phyloP scores from a whole-genome alignment of 2,888 invertebrate species.

The Heliconius aoede region DNA sequence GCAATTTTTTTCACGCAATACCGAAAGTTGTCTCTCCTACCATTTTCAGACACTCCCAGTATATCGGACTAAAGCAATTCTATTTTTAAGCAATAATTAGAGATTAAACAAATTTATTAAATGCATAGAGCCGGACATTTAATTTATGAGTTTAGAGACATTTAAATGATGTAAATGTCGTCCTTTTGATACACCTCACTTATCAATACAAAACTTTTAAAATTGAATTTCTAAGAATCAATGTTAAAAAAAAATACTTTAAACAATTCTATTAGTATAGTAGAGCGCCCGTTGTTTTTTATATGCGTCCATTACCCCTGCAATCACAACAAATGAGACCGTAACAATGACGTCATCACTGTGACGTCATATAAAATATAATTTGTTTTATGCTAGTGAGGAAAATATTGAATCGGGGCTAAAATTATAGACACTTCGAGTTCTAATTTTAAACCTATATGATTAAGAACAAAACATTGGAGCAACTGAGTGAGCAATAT shows the following conservation, averaged over 20 bases:
- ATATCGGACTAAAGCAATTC: too few relatives aligned
- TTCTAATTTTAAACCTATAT: slow-evolving; percentile 28
- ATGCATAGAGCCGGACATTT: too few relatives aligned
- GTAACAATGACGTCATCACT: slow-evolving; percentile 61
- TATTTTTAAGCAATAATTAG: too few relatives aligned
- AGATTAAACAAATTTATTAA: too few relatives aligned
- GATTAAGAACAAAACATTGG: slow-evolving; percentile 35
- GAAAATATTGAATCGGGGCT: slow-evolving; percentile 37
- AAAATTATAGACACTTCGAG: slow-evolving; percentile 42
- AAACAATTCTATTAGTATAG: slow-evolving; percentile 36
- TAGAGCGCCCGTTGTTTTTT: slow-evolving; percentile 56
- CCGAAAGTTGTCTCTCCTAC: too few relatives aligned
- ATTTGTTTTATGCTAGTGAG: slow-evolving; percentile 46
- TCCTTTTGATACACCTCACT: neutral
- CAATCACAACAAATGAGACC: slow-evolving; percentile 59
- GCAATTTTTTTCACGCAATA: too few relatives aligned
- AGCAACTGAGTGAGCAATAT: slow-evolving; percentile 3
- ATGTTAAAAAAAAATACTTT: neutral
- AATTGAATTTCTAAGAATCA: neutral
- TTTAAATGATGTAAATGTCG: too few relatives aligned
- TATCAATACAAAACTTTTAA: neutral
- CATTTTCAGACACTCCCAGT: too few relatives aligned
- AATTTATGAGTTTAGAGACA: too few relatives aligned
- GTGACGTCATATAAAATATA: slow-evolving; percentile 53
- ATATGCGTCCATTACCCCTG: slow-evolving; percentile 61